Evolutionary conservation across 30 jellyfish, hydroid and myxozoan genomes (phyloP).

Genomic region (Cassiopea andromeda): DNA sequence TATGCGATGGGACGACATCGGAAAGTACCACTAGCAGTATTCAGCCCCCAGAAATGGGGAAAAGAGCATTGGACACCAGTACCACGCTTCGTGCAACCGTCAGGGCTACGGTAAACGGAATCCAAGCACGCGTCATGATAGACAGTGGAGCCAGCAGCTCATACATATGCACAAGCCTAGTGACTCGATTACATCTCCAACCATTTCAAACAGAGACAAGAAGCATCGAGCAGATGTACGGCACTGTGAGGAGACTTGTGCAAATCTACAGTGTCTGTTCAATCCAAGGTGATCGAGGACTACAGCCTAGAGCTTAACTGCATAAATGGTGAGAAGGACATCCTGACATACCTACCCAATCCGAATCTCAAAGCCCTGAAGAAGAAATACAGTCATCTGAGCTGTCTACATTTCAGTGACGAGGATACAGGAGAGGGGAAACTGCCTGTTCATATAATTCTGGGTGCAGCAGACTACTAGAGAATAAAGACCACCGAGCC

Average conservation of each 20-base stretch:
- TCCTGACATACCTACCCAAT: constrained; percentile 53
- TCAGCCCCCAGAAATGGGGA: constrained; percentile 27
- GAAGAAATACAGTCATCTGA: constrained; percentile 42
- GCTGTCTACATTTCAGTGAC: constrained; percentile 56
- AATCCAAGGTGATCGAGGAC: constrained; percentile 35
- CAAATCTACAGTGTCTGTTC: constrained; percentile 52
- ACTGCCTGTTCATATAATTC: constrained; percentile 64
- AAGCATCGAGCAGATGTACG: constrained; percentile 72
- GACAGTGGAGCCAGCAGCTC: constrained; percentile 69
- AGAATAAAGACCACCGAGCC: constrained; percentile 64
- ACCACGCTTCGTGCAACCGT: constrained; percentile 55
- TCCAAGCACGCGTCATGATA: constrained; percentile 57
- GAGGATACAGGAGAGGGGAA: constrained; percentile 45
- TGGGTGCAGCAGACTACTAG: constrained; percentile 68
- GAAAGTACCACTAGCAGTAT: constrained; percentile 15
- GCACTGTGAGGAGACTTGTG: constrained; percentile 37
- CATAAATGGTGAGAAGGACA: constrained; percentile 60
- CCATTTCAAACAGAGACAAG: constrained; percentile 45
- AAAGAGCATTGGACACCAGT: constrained; percentile 12
- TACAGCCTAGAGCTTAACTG: constrained; percentile 33
- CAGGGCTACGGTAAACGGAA: constrained; percentile 30
- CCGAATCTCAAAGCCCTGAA: constrained; percentile 56
- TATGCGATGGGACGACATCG: constrained; percentile 53
- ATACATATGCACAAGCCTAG: constrained; percentile 48
- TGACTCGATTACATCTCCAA: constrained; percentile 53